Evolutionary conservation across 2,888 invertebrate species (phyloP).

Genomic region (Pimpla rufipes): DNA sequence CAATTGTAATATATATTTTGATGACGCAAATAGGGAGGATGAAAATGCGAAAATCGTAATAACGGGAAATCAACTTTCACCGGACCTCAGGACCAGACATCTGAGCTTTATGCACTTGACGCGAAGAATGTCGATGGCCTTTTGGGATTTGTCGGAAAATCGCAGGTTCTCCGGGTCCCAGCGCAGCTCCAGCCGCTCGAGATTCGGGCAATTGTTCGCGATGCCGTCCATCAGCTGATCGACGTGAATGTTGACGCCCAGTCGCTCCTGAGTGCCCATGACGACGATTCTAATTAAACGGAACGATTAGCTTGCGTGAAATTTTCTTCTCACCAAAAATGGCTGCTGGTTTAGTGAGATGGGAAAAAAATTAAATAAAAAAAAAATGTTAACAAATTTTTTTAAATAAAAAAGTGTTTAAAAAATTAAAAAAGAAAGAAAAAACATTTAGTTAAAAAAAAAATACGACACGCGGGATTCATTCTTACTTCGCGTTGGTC

Average conservation of each 20-base stretch:
- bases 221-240: conserved; percentile 99
- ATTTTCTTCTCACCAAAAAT: too few species aligned
- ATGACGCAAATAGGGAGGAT: too few species aligned
- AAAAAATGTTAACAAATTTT: too few species aligned
- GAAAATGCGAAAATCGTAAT: background rate
- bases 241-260: conserved; percentile 98
- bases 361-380: too few species aligned
- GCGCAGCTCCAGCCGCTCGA: conserved; percentile 96
- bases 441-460: too few species aligned
- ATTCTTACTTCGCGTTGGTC: conserved; percentile 94
- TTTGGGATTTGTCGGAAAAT: conserved; percentile 99
- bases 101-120: conserved; percentile 97
- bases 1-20: too few species aligned
- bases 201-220: conserved; percentile 94
- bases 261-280: conserved; percentile 98
- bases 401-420: too few species aligned
- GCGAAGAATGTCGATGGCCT: conserved; percentile 98
- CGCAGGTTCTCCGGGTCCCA: conserved; percentile 99
- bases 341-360: too few species aligned
- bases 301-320: background rate
- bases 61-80: background rate
- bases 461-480: background rate
- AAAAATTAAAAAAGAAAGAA: too few species aligned
- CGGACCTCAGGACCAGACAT: conserved; percentile 96
- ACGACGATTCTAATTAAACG: conserved; percentile 92